These are phyloP conservation scores for Spisula subtruncata DNA, from an alignment of 2,888 invertebrate species.

Conservation along the genomic window DNA sequence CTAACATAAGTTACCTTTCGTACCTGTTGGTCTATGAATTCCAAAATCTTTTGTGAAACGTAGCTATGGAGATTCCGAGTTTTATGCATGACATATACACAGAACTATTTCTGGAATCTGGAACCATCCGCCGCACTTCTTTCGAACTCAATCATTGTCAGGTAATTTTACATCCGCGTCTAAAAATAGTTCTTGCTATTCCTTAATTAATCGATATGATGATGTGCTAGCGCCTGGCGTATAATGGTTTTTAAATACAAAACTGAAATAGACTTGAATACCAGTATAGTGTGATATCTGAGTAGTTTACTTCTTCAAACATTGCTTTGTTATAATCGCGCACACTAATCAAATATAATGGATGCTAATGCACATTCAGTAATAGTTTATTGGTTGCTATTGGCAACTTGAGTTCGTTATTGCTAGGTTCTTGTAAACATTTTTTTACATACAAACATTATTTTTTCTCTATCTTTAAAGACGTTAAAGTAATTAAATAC, in stretches of 20 bases:
- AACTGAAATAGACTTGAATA: too few relatives aligned
- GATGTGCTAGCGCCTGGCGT: not conserved
- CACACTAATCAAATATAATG: too few relatives aligned
- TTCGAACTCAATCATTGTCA: conserved; percentile 36
- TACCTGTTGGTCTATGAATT: not conserved
- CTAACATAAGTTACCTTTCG: not conserved
- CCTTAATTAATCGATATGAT: not conserved
- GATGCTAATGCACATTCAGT: not conserved
- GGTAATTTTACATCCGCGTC: conserved; percentile 47
- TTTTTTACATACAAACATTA: not conserved
- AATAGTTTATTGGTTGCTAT: not conserved
- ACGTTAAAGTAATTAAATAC: not conserved
- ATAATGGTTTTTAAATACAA: not conserved
- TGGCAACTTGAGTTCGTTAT: not conserved
- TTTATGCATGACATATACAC: conserved; percentile 38
- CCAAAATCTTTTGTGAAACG: not conserved
- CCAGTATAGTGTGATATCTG: not conserved
- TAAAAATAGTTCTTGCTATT: conserved; percentile 44
- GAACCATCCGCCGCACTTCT: conserved; percentile 38
- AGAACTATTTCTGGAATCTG: conserved; percentile 47
- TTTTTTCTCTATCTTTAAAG: not conserved
- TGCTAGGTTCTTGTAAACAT: not conserved
- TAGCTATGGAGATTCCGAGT: not conserved
- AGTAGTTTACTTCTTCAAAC: not conserved
- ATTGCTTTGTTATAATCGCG: too few relatives aligned